Conservation (phyloP, 2,797 vertebrate genomes). For the Lutjanus campechanus region DNA sequence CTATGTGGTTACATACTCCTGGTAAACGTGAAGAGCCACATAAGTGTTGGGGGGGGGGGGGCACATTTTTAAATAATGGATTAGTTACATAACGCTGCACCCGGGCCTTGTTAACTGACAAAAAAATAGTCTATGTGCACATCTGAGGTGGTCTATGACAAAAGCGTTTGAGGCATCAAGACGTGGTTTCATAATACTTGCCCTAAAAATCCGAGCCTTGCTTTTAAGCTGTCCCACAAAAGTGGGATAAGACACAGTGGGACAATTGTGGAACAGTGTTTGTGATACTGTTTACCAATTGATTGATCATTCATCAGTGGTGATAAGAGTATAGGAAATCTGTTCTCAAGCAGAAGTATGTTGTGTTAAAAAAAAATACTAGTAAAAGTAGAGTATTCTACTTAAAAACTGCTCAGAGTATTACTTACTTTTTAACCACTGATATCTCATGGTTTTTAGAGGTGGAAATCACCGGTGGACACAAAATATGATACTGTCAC, state of each 20-base stretch:
- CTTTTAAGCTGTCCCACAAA: background rate
- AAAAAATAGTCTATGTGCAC: slow-evolving; percentile 9
- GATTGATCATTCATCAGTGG: too few species aligned
- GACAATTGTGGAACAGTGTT: background rate
- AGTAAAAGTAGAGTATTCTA: too few species aligned
- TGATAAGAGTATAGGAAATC: too few species aligned
- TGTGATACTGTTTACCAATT: background rate
- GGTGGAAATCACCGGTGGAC: too few species aligned
- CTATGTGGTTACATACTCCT: background rate
- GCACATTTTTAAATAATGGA: background rate
- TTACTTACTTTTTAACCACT: too few species aligned
- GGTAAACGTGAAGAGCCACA: background rate
- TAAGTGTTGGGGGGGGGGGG: background rate
- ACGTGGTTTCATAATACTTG: slow-evolving; percentile 3
- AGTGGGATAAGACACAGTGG: background rate
- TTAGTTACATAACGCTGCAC: slow-evolving; percentile 26
- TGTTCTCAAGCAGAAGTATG: too few species aligned
- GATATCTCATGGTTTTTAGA: too few species aligned
- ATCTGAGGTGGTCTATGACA: slow-evolving; percentile 7
- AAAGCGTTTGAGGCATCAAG: slow-evolving; percentile 1
- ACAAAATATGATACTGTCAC: too few species aligned
- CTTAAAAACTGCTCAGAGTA: too few species aligned
- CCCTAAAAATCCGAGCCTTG: background rate
- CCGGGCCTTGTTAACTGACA: slow-evolving; percentile 16
- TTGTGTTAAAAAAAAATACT: too few species aligned